Percentiles rank a stretch among this genome's conserved stretches.
phyloP scores from a whole-genome alignment of 2,888 invertebrate species.

The Agrotis clavis region DNA sequence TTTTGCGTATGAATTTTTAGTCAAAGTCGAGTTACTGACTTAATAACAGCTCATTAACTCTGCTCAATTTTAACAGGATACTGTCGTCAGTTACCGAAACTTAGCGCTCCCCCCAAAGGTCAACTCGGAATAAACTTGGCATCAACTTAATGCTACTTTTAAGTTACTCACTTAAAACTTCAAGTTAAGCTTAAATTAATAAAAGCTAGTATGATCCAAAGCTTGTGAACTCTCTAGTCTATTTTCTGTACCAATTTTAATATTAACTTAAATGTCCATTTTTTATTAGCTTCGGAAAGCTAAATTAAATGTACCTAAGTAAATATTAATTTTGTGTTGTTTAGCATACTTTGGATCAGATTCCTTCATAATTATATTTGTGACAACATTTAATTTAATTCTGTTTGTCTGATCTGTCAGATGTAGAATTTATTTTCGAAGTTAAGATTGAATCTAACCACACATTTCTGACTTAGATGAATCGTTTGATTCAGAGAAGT shows the following conservation, averaged over 20 bases:
- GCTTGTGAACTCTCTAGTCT: conserved; percentile 57
- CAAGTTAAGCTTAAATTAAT: conserved; percentile 70
- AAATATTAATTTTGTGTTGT: conserved; percentile 44
- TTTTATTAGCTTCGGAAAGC: conserved; percentile 50
- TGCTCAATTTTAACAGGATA: conserved; percentile 36
- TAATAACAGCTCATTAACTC: conserved; percentile 52
- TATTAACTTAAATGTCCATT: conserved; percentile 55
- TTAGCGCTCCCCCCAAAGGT: conserved; percentile 52
- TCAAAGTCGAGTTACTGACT: conserved; percentile 32
- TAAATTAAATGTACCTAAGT: conserved; percentile 16
- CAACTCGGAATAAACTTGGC: conserved; percentile 53
- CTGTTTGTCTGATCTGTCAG: conserved; percentile 27
- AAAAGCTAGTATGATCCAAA: conserved; percentile 68
- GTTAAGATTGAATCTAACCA: conserved; percentile 38
- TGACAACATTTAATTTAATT: conserved; percentile 29
- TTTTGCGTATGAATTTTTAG: conserved; percentile 28
- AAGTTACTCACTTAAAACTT: conserved; percentile 74
- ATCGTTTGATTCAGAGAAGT: conserved; percentile 5
- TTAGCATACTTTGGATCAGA: conserved; percentile 25
- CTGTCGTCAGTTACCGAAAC: conserved; percentile 41
- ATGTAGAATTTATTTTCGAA: conserved; percentile 31
- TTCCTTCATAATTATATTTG: conserved; percentile 16
- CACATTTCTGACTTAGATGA: conserved; percentile 26
- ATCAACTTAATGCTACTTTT: conserved; percentile 71
- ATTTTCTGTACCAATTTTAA: conserved; percentile 63